A percentile compares a stretch with the other conserved stretches of the same genome.
phyloP scores from a whole-genome alignment of 2,888 invertebrate species.

The Leucozona laternaria region DNA sequence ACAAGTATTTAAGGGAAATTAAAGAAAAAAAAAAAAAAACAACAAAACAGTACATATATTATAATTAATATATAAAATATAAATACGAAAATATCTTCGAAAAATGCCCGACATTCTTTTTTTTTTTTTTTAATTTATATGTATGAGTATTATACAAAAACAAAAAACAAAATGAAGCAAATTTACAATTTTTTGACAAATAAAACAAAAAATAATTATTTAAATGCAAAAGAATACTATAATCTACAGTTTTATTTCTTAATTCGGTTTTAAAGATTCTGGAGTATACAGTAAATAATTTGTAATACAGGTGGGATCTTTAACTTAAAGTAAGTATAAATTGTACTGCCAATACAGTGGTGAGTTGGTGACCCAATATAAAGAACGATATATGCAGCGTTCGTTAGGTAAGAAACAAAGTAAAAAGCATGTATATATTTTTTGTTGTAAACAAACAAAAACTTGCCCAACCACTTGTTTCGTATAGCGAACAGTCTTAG shows the following conservation, averaged over 20 bases:
- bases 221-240: constrained; percentile 33
- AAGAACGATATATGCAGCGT: no score
- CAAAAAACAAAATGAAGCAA: constrained; percentile 73
- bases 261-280: not conserved
- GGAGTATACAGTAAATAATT: not conserved
- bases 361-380: no score
- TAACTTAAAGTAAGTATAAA: not conserved
- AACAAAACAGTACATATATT: constrained; percentile 41
- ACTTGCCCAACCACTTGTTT: no score
- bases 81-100: constrained; percentile 69
- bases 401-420: no score
- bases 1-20: constrained; percentile 69
- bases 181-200: constrained; percentile 75
- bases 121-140: constrained; percentile 75
- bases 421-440: no score
- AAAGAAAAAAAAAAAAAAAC: constrained; percentile 46
- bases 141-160: constrained; percentile 75
- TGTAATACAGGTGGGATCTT: not conserved
- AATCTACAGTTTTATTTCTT: not conserved
- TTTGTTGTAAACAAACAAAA: no score
- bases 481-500: no score
- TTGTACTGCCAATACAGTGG: not conserved
- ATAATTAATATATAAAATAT: constrained; percentile 54
- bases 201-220: constrained; percentile 57
- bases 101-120: constrained; percentile 60